phyloP scores from a whole-genome alignment of 2,888 invertebrate genomes.

The Scaptomyza parva region DNA sequence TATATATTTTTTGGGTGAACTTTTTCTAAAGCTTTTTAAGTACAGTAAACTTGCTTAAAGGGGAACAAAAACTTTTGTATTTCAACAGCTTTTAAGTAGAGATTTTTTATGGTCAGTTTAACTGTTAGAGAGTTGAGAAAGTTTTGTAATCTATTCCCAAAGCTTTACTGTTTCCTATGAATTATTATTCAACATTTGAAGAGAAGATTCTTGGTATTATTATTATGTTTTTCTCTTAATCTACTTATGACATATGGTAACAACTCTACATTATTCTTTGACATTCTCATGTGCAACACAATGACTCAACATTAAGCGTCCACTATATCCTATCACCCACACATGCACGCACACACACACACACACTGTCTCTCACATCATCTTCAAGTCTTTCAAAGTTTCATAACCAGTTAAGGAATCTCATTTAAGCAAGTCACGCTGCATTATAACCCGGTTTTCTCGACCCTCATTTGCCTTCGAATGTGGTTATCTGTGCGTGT shows the following conservation, averaged over 20 bases:
- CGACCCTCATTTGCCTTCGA: not conserved
- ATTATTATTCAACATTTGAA: too few species aligned
- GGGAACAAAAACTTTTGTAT: too few species aligned
- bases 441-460: conserved; percentile 1
- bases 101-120: not conserved
- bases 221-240: not conserved
- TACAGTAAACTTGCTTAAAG: too few species aligned
- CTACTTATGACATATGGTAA: not conserved
- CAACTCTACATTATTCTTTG: conserved; percentile 13
- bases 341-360: not conserved
- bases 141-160: too few species aligned
- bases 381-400: conserved; percentile 14
- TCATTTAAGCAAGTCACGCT: conserved; percentile 62
- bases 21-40: not conserved
- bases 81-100: too few species aligned
- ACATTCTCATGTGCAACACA: conserved; percentile 35
- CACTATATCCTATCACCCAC: conserved; percentile 44
- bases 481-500: not conserved
- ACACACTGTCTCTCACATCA: not conserved
- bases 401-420: conserved; percentile 42
- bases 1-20: too few species aligned
- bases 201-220: too few species aligned
- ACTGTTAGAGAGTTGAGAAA: not conserved
- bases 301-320: conserved; percentile 29
- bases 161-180: too few species aligned